Evolutionary conservation across 1,140 invertebrate species (phyloP).

Genomic region (Harlomillsia oculata): DNA sequence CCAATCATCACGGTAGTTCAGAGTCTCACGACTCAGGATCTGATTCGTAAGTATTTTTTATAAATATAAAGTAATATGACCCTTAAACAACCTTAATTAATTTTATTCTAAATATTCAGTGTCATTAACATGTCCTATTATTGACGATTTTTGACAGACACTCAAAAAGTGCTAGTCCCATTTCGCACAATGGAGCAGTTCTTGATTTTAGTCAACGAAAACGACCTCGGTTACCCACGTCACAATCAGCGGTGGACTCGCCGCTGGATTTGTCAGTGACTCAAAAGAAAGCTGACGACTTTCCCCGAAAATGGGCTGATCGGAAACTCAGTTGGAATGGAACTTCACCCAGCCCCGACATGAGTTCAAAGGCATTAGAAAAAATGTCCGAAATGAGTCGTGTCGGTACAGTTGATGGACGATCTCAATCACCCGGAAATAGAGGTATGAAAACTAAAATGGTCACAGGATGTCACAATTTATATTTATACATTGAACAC

Average conservation of each 20-base stretch:
- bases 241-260: slow-evolving; percentile 4
- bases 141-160: slow-evolving; percentile 10
- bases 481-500: not conserved
- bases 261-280: slow-evolving; percentile 31
- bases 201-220: slow-evolving; percentile 28
- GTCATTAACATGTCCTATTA: no score
- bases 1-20: slow-evolving; percentile 17
- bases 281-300: slow-evolving; percentile 20
- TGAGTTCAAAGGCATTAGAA: slow-evolving; percentile 54
- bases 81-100: no score
- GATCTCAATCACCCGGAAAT: slow-evolving; percentile 31
- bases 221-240: not conserved
- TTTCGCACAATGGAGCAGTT: slow-evolving; percentile 17
- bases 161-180: slow-evolving; percentile 18
- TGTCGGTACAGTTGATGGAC: slow-evolving; percentile 46
- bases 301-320: slow-evolving; percentile 24
- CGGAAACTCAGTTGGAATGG: slow-evolving; percentile 25
- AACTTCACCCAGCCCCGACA: slow-evolving; percentile 24
- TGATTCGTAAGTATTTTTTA: slow-evolving; percentile 17
- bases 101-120: no score
- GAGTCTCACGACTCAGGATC: slow-evolving; percentile 21
- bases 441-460: no score
- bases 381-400: slow-evolving; percentile 85
- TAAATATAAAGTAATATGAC: no score
- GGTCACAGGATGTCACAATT: not conserved